These are phyloP conservation scores for cat (Felis catus) DNA, from an alignment of 2,113 vertebrate genomes.

Conservation along the genomic window DNA sequence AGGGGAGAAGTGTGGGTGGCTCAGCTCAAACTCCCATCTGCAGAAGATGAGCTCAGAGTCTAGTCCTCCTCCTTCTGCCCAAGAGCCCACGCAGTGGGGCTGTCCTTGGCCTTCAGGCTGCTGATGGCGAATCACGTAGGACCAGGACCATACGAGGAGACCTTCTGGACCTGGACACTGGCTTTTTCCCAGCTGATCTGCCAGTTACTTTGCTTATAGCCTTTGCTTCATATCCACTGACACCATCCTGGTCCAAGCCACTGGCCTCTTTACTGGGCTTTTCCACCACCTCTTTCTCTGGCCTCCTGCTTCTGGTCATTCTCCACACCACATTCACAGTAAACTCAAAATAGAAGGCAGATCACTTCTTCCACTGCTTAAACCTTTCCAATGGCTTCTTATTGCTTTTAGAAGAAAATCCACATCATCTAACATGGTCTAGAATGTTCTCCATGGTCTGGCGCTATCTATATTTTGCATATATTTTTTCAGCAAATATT, in stretches of 20 bases:
- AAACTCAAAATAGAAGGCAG: neutral
- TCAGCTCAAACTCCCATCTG: neutral
- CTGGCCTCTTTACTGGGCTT: neutral
- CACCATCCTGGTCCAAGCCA: neutral
- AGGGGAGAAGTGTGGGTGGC: neutral
- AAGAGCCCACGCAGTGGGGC: neutral
- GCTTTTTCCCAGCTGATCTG: neutral
- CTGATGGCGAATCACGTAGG: neutral
- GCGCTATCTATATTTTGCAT: neutral
- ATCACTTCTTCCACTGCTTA: accelerated
- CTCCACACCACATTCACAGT: too few species aligned
- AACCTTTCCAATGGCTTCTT: neutral
- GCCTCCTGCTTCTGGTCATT: neutral
- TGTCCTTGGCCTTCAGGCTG: neutral
- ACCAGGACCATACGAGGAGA: neutral
- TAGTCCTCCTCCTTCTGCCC: neutral
- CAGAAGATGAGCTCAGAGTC: neutral
- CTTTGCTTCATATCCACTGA: neutral
- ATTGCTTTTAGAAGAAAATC: neutral
- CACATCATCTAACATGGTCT: neutral
- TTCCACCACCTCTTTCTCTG: neutral
- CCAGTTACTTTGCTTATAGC: neutral
- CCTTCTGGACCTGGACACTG: too few species aligned
- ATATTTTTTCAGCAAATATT: neutral
- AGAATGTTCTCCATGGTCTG: neutral